These are phyloP conservation scores for Tympanuchus pallidicinctus DNA, from an alignment of 2,113 vertebrate genomes.

Conservation along the genomic window DNA sequence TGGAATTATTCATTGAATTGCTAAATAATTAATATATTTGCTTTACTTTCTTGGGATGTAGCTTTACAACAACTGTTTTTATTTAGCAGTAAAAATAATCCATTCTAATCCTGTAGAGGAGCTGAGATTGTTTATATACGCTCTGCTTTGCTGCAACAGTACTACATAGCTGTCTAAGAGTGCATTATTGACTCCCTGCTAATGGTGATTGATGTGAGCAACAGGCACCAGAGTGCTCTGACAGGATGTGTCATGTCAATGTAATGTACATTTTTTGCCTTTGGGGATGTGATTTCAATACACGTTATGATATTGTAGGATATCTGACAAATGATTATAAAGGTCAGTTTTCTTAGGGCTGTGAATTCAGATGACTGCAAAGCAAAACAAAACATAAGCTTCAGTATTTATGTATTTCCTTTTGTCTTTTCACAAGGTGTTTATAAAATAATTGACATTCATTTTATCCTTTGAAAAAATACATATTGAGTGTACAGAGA, in stretches of 20 bases:
- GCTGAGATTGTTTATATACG: neutral
- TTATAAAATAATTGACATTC: neutral
- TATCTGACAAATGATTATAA: neutral
- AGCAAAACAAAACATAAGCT: neutral
- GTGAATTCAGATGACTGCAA: neutral
- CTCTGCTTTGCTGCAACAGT: neutral
- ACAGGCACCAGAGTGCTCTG: neutral
- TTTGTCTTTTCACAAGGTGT: neutral
- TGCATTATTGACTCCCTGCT: neutral
- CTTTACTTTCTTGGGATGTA: neutral
- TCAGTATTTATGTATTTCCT: neutral
- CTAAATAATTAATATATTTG: conserved; percentile 32
- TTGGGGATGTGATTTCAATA: neutral
- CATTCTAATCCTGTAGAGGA: neutral
- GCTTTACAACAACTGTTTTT: conserved; percentile 27
- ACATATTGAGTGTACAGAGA: neutral
- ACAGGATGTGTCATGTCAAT: neutral
- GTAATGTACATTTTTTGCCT: neutral
- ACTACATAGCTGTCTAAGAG: neutral
- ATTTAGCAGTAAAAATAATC: conserved; percentile 16
- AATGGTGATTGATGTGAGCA: neutral
- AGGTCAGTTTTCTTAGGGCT: neutral
- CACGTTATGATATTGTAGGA: neutral
- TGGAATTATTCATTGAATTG: conserved; percentile 23
- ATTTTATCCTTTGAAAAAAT: neutral